Evolutionary conservation across 1,140 invertebrate species (phyloP).

Genomic region (Hydropsyche tenuis): DNA sequence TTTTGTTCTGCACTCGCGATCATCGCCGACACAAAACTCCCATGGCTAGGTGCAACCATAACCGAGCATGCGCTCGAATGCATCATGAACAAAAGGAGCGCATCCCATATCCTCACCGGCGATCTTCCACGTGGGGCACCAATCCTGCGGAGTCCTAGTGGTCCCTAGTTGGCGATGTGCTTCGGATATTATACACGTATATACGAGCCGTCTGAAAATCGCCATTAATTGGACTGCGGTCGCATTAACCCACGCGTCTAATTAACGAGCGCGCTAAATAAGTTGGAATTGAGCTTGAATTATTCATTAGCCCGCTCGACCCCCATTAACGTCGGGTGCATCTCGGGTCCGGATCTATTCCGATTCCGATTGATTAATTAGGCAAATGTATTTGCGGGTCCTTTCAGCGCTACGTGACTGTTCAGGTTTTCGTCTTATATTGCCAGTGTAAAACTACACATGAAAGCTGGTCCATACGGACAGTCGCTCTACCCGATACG

Average conservation of each 20-base stretch:
- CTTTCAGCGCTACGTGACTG: too few species aligned
- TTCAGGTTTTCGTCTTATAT: not conserved
- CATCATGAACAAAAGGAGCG: too few species aligned
- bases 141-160: not conserved
- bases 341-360: not conserved
- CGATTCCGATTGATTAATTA: conserved; percentile 10
- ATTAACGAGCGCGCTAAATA: conserved; percentile 17
- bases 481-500: conserved; percentile 32
- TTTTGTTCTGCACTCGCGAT: conserved; percentile 12
- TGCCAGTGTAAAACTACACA: conserved; percentile 19
- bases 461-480: conserved; percentile 38
- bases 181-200: too few species aligned
- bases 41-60: not conserved
- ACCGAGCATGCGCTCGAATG: too few species aligned
- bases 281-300: conserved; percentile 5
- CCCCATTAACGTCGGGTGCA: not conserved
- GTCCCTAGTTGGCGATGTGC: too few species aligned
- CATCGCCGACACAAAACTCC: not conserved
- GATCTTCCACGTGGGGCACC: not conserved
- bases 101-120: too few species aligned
- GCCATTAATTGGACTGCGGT: conserved; percentile 32
- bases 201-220: not conserved
- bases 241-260: conserved; percentile 29
- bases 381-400: not conserved
- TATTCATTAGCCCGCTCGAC: conserved; percentile 29